Percentiles rank a stretch among this genome's conserved stretches.
phyloP scores from a whole-genome alignment of 2,113 vertebrate species.

The Bothrops jararaca region DNA sequence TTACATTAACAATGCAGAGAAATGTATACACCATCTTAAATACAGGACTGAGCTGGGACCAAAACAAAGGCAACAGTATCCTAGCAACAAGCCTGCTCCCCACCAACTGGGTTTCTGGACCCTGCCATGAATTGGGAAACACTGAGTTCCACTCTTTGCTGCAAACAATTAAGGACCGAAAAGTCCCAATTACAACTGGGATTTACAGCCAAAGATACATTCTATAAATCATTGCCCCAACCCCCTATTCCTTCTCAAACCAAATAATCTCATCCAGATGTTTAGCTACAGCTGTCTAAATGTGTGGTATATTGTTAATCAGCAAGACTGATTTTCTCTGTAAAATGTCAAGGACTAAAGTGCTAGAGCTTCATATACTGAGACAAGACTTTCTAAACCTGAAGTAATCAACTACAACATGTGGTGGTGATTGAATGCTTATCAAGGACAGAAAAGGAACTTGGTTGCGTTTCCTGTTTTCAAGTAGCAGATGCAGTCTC shows the following conservation, averaged over 20 bases:
- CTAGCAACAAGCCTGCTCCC: conserved; percentile 39
- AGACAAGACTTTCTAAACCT: conserved; percentile 36
- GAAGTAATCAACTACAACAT: conserved; percentile 16
- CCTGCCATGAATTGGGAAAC: conserved; percentile 57
- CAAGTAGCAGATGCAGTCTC: neutral
- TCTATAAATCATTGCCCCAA: conserved; percentile 68
- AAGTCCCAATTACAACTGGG: conserved; percentile 74
- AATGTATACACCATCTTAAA: conserved; percentile 66
- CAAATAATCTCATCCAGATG: conserved; percentile 76
- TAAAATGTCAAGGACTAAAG: conserved; percentile 44
- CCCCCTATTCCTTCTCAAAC: conserved; percentile 54
- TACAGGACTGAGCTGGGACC: conserved; percentile 50
- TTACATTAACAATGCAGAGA: conserved; percentile 72
- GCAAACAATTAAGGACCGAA: conserved; percentile 67
- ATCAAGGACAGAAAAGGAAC: neutral
- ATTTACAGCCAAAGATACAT: conserved; percentile 73
- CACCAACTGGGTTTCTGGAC: neutral
- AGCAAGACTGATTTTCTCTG: conserved; percentile 51
- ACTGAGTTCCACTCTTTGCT: conserved; percentile 54
- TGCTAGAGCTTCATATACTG: conserved; percentile 35
- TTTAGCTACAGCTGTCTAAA: conserved; percentile 64
- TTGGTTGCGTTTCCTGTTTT: neutral
- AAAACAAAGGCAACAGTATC: conserved; percentile 56
- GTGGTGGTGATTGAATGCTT: neutral
- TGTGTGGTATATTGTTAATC: conserved; percentile 59